Base-by-base conservation (phyloP, 1,140 invertebrate species). In the Trinorchestia longiramus region DNA sequence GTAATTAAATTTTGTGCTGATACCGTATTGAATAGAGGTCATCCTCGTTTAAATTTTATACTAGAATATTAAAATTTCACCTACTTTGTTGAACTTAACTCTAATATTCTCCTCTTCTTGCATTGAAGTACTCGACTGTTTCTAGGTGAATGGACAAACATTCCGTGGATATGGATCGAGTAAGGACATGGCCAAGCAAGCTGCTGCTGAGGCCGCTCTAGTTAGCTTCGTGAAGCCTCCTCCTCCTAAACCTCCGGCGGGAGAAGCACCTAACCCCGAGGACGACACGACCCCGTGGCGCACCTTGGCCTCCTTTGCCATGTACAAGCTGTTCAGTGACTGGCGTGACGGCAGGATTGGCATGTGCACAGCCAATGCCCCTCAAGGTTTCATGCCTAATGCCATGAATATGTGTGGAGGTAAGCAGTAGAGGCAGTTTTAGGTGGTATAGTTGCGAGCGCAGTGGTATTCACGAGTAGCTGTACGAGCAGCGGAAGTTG, bases 251-350 rank as follows among this genome's bases (percentile, higher is more conserved):
- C 4, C 95, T 95, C 43, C 92, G 4, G 92, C 92, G 19, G 92
- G 43, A 6, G 92, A 44, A 23, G 40, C 92, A 43, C 6, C 44
- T 11, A 94, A 43, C 44, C 43, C 44, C 0, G 96, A 96, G 28
- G 97, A 97, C 96, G 98, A 98, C 96, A 98, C 98, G 95, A 97
- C 98, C 96, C 98, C 98, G 0, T 98, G 98, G 98, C 98, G 98
- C 96, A 98, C 98, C 97, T 97, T 98, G 96, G 98, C 98, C 1
- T 98, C 98, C 95, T 98, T 98, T 97, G 98, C 98, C 96, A 97
- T 98, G 28, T 98, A 98, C 97, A 98, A 98, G 97, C 97, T 98
- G 44, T 98, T 98, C 97, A 97, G 98, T 0, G 98, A 98, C 97
- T 98, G 98, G 98, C 98, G 95, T 17, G 95, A 95, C 43, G 96